Conservation (phyloP, 2,888 invertebrate genomes). For the Volucella inanis region DNA sequence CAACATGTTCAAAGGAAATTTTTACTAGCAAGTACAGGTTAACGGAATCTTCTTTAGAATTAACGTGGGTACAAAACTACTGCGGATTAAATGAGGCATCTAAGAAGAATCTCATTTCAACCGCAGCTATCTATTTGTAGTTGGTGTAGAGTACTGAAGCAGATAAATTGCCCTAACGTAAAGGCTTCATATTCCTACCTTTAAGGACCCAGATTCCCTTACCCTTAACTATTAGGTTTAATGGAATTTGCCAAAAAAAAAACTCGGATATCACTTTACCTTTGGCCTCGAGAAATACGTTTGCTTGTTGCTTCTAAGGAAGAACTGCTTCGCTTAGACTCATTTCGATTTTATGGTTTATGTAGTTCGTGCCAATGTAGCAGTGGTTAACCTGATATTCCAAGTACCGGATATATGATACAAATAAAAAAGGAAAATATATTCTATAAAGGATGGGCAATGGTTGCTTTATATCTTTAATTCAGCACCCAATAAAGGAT, state of each 20-base stretch:
- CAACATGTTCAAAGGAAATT: no score
- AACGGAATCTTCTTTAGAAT: no score
- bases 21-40: no score
- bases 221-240: no score
- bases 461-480: neutral
- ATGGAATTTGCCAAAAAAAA: neutral
- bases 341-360: conserved; percentile 14
- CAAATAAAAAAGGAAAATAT: neutral
- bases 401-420: neutral
- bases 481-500: neutral
- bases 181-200: no score
- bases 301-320: neutral
- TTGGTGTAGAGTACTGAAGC: no score
- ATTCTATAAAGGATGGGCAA: neutral
- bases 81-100: no score
- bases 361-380: neutral
- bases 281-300: neutral
- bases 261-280: neutral
- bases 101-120: no score
- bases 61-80: no score
- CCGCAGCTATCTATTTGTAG: no score
- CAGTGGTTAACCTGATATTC: neutral
- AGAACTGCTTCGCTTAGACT: neutral
- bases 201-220: no score
- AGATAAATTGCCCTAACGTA: no score